Evolutionary conservation across 2,113 vertebrate species (phyloP).

Genomic region (Eolophus roseicapilla): DNA sequence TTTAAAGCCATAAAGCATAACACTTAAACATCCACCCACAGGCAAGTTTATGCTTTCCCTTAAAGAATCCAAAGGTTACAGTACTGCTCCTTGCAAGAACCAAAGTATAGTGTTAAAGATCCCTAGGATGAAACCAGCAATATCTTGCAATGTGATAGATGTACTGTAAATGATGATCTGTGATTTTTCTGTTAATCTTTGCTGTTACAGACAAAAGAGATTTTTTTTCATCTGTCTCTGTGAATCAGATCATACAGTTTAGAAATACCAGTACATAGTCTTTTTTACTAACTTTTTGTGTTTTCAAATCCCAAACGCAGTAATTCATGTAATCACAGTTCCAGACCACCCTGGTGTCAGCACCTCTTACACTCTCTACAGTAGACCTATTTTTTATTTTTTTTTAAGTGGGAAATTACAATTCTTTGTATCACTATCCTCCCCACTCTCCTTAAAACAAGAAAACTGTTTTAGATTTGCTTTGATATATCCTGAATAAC

Average conservation of each 20-base stretch:
- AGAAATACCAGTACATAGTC: background rate
- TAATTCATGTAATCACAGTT: background rate
- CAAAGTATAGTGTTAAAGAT: background rate
- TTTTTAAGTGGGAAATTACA: background rate
- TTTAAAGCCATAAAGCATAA: slow-evolving; percentile 40
- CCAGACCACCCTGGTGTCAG: background rate
- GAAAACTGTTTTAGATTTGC: background rate
- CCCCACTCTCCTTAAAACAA: background rate
- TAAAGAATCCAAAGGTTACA: background rate
- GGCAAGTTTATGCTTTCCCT: background rate
- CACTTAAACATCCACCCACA: background rate
- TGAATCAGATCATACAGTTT: background rate
- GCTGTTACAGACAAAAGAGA: background rate
- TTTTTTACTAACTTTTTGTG: background rate
- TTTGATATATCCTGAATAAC: background rate
- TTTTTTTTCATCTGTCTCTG: background rate
- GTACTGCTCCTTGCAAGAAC: background rate
- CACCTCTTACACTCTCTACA: background rate
- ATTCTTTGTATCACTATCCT: background rate
- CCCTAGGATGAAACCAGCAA: background rate
- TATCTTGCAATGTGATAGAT: background rate
- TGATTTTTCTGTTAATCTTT: background rate
- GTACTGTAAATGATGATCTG: background rate
- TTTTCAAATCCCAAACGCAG: background rate
- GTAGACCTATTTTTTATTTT: background rate